Evolutionary conservation across 37 sponge, comb jelly and placozoan species (phyloP), one percentile per base, ranked within the genome.

Genomic region (Tethya wilhelma): DNA sequence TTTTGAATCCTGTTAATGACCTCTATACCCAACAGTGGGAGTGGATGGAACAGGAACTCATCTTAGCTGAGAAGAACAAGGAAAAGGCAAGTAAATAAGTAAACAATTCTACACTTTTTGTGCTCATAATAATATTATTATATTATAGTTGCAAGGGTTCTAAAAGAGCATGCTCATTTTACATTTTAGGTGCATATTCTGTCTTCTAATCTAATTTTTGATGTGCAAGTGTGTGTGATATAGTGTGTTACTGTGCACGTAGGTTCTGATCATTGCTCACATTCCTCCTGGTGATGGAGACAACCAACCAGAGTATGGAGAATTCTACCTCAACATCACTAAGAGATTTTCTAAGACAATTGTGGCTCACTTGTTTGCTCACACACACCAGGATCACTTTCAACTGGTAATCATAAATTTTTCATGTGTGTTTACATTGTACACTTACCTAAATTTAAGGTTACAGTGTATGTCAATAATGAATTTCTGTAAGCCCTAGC

Each of bases 351-450:
- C 38, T n/a, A 65, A 86, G 59, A 89, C 74, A 39, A 86, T 93
- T 31, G 86, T 93, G 17, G 90, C 76, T n/a, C 82, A 85, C 33
- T 70, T 93, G 11, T 74, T 82, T 75, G 94, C 86, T 9, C 94
- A 93, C 80, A 89, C 94, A 8, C 94, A 93, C 64, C 49, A 71
- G 32, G 94, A 93, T 42, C 84, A 93, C 39, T 89, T 93, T 44
- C 64, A 86, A 26, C 74, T 93, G 77, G 90, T 91, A 71, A 3
- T 33, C 0, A 31, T 62, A 23, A 63, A 12, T 2, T 64, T 0
- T 22, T 74, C 75, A 57, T 49, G 14, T 14, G 53, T 19, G 53
- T 19, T 19, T n/a, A n/a, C n/a, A n/a, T n/a, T n/a, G n/a, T n/a
- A n/a, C n/a, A n/a, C n/a, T n/a, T n/a, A n/a, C n/a, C n/a, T n/a